phyloP scores from a whole-genome alignment of 2,797 vertebrate species.

The Nasua narica region DNA sequence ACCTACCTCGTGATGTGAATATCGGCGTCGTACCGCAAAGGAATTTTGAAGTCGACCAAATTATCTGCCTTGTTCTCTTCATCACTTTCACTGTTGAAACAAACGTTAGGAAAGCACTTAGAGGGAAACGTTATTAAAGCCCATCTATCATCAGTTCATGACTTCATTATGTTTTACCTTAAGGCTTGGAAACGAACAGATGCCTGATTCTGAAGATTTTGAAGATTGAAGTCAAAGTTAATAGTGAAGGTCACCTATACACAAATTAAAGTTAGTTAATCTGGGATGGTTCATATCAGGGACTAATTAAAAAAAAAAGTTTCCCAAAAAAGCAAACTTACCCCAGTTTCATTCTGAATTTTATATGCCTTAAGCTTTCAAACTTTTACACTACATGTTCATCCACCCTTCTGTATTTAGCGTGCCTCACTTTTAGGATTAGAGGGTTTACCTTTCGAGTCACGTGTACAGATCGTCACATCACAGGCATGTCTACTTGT shows the following conservation, averaged over 20 bases:
- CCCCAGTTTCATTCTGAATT: background rate
- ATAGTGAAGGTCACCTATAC: slow-evolving; percentile 88
- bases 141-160: background rate
- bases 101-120: slow-evolving; percentile 27
- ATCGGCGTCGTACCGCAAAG: slow-evolving; percentile 89
- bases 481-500: background rate
- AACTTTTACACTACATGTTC: background rate
- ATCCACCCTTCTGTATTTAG: background rate
- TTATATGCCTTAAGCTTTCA: background rate
- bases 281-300: background rate
- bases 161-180: slow-evolving; percentile 83
- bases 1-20: slow-evolving; percentile 89
- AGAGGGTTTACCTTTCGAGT: background rate
- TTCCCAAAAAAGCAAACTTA: background rate
- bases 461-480: background rate
- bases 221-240: slow-evolving; percentile 91
- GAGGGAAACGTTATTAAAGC: background rate
- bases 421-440: background rate
- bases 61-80: slow-evolving; percentile 89
- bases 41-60: slow-evolving; percentile 81
- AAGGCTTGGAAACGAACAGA: slow-evolving; percentile 85
- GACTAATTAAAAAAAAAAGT: background rate
- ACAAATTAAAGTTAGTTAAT: slow-evolving; percentile 59
- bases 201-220: slow-evolving; percentile 85
- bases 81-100: slow-evolving; percentile 86